Evolutionary conservation across 1,140 invertebrate genomes (phyloP).

Genomic region (Scaptodrosophila lebanonensis): DNA sequence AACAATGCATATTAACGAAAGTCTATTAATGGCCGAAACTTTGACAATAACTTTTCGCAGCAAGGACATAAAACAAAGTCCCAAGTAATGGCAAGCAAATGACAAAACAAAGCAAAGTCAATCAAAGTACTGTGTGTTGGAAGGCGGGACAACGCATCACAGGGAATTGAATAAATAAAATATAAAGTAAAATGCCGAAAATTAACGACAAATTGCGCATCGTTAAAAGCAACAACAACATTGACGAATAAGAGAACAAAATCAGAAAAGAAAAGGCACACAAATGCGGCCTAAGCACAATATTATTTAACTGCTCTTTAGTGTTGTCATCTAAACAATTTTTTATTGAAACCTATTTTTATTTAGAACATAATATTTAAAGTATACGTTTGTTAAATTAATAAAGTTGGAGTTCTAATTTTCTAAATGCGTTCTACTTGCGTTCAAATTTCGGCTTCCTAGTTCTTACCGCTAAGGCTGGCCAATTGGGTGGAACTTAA

Average conservation of each 20-base stretch:
- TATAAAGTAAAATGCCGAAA: constrained; percentile 69
- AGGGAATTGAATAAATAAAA: constrained; percentile 45
- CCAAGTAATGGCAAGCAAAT: constrained; percentile 42
- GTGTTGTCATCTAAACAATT: too few relatives aligned
- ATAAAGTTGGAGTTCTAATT: too few relatives aligned
- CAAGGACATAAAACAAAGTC: constrained; percentile 60
- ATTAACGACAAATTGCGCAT: constrained; percentile 72
- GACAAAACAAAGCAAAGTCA: constrained; percentile 21
- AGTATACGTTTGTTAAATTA: too few relatives aligned
- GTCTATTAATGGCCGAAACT: constrained; percentile 49
- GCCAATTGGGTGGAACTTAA: too few relatives aligned
- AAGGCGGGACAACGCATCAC: neutral
- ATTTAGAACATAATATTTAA: too few relatives aligned
- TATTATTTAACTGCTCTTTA: too few relatives aligned
- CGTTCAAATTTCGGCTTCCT: too few relatives aligned
- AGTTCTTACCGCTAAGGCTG: too few relatives aligned
- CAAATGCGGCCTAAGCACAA: neutral
- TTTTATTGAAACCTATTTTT: too few relatives aligned
- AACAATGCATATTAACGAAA: constrained; percentile 43
- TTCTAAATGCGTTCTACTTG: too few relatives aligned
- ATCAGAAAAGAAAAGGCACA: neutral
- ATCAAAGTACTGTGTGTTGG: constrained; percentile 4
- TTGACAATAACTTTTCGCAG: constrained; percentile 41
- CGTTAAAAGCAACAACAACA: constrained; percentile 57
- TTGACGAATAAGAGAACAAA: neutral